These are phyloP conservation scores for Eupithecia pulchellata DNA, from an alignment of 2,888 invertebrate species.

Conservation along the genomic window DNA sequence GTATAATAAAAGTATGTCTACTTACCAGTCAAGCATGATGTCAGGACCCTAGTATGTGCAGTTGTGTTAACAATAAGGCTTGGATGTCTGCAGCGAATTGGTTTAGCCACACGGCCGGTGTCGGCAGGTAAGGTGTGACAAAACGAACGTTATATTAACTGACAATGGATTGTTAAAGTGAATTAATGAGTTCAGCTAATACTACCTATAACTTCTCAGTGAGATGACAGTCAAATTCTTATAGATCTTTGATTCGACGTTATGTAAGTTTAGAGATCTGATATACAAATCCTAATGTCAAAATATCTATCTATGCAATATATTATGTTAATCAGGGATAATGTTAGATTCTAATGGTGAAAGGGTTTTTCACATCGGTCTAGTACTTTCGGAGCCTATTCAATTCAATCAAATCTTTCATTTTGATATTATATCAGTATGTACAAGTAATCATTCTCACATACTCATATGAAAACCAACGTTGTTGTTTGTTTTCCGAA, in stretches of 20 bases:
- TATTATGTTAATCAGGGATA: no score
- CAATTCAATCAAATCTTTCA: no score
- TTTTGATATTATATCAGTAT: no score
- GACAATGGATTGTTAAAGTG: conserved; percentile 2
- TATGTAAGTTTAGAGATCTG: background rate
- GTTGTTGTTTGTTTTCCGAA: no score
- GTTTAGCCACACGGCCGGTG: conserved; percentile 41
- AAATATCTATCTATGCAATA: no score
- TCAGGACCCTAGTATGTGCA: conserved; percentile 66
- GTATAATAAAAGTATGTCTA: background rate
- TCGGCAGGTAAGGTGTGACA: conserved; percentile 19
- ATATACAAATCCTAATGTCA: background rate
- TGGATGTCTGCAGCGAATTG: conserved; percentile 40
- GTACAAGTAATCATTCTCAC: no score
- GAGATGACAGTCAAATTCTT: background rate
- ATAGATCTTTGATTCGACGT: background rate
- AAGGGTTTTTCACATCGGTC: no score
- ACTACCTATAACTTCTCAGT: background rate
- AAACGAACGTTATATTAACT: background rate
- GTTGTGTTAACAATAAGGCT: conserved; percentile 65
- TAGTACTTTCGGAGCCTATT: no score
- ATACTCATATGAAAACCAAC: no score
- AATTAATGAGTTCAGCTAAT: background rate
- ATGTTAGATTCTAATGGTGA: no score
- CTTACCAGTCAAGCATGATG: conserved; percentile 55